Evolutionary conservation across 2,797 vertebrate species (phyloP), one percentile per base, ranked within the genome.

Genomic region (Mus caroli): DNA sequence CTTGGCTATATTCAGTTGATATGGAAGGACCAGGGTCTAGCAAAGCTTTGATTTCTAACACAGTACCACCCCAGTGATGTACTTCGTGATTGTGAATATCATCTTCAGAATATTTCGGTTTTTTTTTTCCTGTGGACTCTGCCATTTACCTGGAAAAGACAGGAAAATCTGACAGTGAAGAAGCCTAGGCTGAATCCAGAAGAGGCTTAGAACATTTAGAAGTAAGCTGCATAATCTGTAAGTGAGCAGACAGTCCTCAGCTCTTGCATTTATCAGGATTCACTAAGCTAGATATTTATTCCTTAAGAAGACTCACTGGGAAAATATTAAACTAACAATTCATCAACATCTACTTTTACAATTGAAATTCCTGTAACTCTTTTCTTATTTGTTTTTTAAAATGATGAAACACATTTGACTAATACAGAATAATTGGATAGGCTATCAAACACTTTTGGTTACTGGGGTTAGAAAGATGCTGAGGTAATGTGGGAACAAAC

Each of bases 31-130:
- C 85, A 82, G 24, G 43, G n/a, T 78, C 19, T 10, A 79, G 31
- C 62, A 82, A 85, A 77, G 71, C 26, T 22, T 94, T 77, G 79
- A 37, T 76, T 95, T 94, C 78, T 67, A 90, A 79, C 60, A n/a
- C 31, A 89, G 10, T 69, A 77, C 24, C 28, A 58, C 67, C 67
- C 77, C 31, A 60, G 15, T 69, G 19, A 34, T 77, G 52, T 13
- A 22, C 13, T 93, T 84, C 46, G 50, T 91, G 31, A 12, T 75
- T 87, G 22, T 50, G 34, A 85, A 90, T 64, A 56, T n/a, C 3
- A 52, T 56, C 26, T 26, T 50, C 31, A n/a, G 56, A 93, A 24
- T n/a, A 34, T 90, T 13, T 56, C 24, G 15, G n/a, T 3, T 92
- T 94, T 96, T 97, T 13, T 46, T 9, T 5, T 5, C 46, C 40